Evolutionary conservation across 2,113 vertebrate genomes (phyloP), one percentile per base, ranked within the genome.

Genomic region (Periophthalmus modestus): DNA sequence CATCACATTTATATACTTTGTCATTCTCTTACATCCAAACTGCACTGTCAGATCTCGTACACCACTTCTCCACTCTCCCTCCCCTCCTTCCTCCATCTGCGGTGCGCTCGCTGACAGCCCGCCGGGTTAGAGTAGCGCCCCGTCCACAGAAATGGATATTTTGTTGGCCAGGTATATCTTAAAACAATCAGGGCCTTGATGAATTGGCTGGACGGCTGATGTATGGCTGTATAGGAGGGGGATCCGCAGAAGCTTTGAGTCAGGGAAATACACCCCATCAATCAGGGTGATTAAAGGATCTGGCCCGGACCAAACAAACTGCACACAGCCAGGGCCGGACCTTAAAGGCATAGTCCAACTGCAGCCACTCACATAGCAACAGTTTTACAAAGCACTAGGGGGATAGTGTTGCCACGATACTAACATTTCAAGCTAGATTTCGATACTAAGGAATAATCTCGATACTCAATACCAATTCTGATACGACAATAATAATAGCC

Each of bases 261-360:
- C 85, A 87, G 88, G 88, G 82, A 86, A 91, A 87, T 89, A 84
- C 83, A 90, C 87, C 86, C 86, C 89, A 92, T 91, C 89, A 89
- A 91, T 91, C 84, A 89, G 85, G 68, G 67, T 91, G 86, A 91
- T 88, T 87, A 91, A 91, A 86, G 83, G 87, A 82, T 90, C 87
- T 86, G 89, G 89, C 87, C 28, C 52, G 72, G 74, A 77, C 72
- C 66, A 90, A 89, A 88, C 84, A 88, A 90, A 87, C 88, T 83
- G 73, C 68, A 82, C 87, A 71, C 68, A 65, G 82, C 24, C 34
- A 82, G 73, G 80, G 82, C 77, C 58, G 77, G 75, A 33, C 80
- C 81, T 87, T 90, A 91, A 90, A 91, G 87, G 76, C 52, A 75
- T 66, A 85, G 83, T 55, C 74, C 4, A 2, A 50, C 39, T 43